Evolutionary conservation across 2,113 vertebrate genomes (phyloP), one percentile per base, ranked within the genome.

Genomic region (Amia ocellicauda): DNA sequence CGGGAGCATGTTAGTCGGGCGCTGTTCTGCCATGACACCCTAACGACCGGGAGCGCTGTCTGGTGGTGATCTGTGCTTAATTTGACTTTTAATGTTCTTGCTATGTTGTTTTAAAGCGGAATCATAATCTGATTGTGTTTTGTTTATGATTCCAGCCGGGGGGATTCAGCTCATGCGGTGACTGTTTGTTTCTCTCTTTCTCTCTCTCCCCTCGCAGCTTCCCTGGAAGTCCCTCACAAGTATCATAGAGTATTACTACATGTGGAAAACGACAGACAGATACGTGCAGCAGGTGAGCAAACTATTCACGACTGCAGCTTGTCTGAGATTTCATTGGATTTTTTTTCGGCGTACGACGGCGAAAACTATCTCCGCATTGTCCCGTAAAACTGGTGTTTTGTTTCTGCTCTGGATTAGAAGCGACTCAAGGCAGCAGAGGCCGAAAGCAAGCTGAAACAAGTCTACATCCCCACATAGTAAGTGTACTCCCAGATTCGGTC

Each of bases 211-310:
- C 67, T 89, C 88, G 74, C 82, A 98, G 96, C 92, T 98, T 51
- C 96, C 96, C 7, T 98, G 96, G 96, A 98, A 98, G 80, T 97
- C 95, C 0, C 78, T 98, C 88, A 98, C 94, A 63, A 98, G 96
- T 85, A 97, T 98, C 90, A 93, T 98, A 81, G 95, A 98, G 70
- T 98, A 98, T 86, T 98, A 98, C 78, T 98, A 98, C 82, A 98
- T 98, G 96, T 98, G 96, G 96, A 98, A 98, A 84, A 98, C 96
- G 74, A 98, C 96, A 75, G 96, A 98, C 89, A 93, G 96, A 98
- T 98, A 98, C 0, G 94, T 98, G 42, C 95, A 98, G 73, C 96
- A 98, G 95, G 96, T 98, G 85, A 91, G 81, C 64, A 19, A 3
- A 1, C 9, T 41, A 58, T 36, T 36, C 31, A 36, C 31, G 11